A percentile compares a stretch with the other conserved stretches of the same genome.
Evolutionary conservation across 2,797 vertebrate species (phyloP).

Genomic region (Hippopotamyrus pictus): DNA sequence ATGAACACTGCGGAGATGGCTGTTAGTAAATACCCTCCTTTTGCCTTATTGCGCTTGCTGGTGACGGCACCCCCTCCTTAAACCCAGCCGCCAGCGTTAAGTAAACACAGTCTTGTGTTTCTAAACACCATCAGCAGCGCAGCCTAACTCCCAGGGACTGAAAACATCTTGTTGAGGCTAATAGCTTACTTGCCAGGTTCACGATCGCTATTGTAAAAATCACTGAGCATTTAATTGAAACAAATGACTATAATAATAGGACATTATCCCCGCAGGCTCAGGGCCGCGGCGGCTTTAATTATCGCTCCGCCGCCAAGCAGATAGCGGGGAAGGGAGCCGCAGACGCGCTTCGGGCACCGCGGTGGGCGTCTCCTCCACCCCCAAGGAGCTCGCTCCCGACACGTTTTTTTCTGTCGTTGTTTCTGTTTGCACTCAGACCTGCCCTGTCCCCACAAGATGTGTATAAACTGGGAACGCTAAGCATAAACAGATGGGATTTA

Average conservation of each 20-base stretch:
- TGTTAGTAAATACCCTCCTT: not conserved
- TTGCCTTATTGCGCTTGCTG: not conserved
- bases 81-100: not conserved
- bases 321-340: slow-evolving; percentile 49
- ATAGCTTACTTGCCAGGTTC: slow-evolving; percentile 93
- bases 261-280: slow-evolving; percentile 98
- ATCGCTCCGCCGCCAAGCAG: slow-evolving; percentile 86
- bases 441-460: slow-evolving; percentile 58
- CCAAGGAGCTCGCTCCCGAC: slow-evolving; percentile 5
- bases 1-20: not conserved
- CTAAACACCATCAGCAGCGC: slow-evolving; percentile 14
- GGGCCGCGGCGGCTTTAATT: slow-evolving; percentile 98
- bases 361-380: slow-evolving; percentile 35
- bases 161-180: slow-evolving; percentile 96
- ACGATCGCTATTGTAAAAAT: slow-evolving; percentile 97
- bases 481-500: slow-evolving; percentile 62
- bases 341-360: slow-evolving; percentile 56
- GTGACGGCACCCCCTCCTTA: not conserved
- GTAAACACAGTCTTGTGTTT: slow-evolving; percentile 9
- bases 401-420: slow-evolving; percentile 29
- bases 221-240: slow-evolving; percentile 99
- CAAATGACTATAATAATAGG: slow-evolving; percentile 99
- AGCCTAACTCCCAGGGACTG: slow-evolving; percentile 50
- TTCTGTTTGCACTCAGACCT: slow-evolving; percentile 52
- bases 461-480: slow-evolving; percentile 49